These are phyloP conservation scores for Lutjanus erythropterus DNA, from an alignment of 2,113 vertebrate species.

Conservation along the genomic window DNA sequence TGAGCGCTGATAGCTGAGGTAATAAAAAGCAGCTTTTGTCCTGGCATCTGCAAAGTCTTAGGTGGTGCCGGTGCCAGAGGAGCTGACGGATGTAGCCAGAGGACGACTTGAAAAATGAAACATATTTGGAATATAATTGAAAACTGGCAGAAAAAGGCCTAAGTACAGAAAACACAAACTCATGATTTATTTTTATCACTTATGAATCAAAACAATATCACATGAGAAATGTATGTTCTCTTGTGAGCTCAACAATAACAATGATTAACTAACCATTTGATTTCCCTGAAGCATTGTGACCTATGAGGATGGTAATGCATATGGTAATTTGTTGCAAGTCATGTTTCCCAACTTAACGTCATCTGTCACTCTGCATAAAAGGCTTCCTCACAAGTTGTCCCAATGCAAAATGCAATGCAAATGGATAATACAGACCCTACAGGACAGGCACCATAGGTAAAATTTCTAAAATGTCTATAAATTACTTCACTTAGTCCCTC, in stretches of 20 bases:
- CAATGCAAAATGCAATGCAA: neutral
- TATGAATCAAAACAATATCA: neutral
- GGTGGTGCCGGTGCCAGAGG: slow-evolving; percentile 18
- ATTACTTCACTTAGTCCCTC: neutral
- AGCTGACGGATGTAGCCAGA: slow-evolving; percentile 4
- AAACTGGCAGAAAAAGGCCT: neutral
- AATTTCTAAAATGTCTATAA: neutral
- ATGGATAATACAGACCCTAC: neutral
- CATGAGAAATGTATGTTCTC: neutral
- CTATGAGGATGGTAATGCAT: neutral
- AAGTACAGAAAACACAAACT: neutral
- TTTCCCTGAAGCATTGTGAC: neutral
- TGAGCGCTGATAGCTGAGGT: slow-evolving; percentile 30
- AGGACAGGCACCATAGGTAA: neutral
- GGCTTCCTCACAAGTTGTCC: neutral
- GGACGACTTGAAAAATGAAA: neutral
- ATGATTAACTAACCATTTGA: neutral
- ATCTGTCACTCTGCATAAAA: neutral
- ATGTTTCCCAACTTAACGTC: slow-evolving; percentile 1
- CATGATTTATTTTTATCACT: neutral
- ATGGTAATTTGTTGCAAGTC: neutral
- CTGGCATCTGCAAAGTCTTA: slow-evolving; percentile 3
- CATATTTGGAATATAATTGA: neutral
- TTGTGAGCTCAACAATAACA: slow-evolving; percentile 14
- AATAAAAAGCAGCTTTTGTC: slow-evolving; percentile 46